phyloP scores from a whole-genome alignment of 1,140 invertebrate genomes.

The Brachionus calyciflorus region DNA sequence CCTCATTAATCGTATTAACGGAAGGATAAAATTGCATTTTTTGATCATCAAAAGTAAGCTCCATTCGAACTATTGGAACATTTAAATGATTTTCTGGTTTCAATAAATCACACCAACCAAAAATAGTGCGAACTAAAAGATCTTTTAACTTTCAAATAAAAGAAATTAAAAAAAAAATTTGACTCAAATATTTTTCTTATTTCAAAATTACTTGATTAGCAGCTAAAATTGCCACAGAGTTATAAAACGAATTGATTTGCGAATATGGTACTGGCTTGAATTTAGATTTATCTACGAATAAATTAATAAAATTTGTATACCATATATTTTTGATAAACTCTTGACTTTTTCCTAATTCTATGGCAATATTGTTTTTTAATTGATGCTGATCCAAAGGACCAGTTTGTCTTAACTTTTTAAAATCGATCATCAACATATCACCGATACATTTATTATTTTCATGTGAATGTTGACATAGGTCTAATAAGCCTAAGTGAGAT shows the following conservation, averaged over 20 bases:
- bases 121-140: slow-evolving; percentile 55
- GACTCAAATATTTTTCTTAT: not conserved
- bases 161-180: not conserved
- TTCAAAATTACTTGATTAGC: slow-evolving; percentile 56
- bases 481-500: slow-evolving; percentile 54
- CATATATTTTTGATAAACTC: slow-evolving; percentile 52
- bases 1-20: slow-evolving; percentile 56
- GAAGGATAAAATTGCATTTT: slow-evolving; percentile 57
- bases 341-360: slow-evolving; percentile 13
- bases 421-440: slow-evolving; percentile 54
- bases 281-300: slow-evolving; percentile 57
- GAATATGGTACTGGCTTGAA: slow-evolving; percentile 52
- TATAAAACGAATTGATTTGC: slow-evolving; percentile 57
- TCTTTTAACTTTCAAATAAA: slow-evolving; percentile 55
- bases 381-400: slow-evolving; percentile 31
- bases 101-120: slow-evolving; percentile 56
- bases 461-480: slow-evolving; percentile 54
- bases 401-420: slow-evolving; percentile 8
- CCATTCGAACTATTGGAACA: slow-evolving; percentile 59
- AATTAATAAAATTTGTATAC: slow-evolving; percentile 57
- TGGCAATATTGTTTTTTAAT: slow-evolving; percentile 39
- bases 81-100: slow-evolving; percentile 54
- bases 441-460: slow-evolving; percentile 49
- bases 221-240: slow-evolving; percentile 57
- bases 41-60: slow-evolving; percentile 57